Percentiles rank a stretch among this genome's conserved stretches.
Conservation (phyloP, 2,888 invertebrate species). For the Galerucella pusilla region DNA sequence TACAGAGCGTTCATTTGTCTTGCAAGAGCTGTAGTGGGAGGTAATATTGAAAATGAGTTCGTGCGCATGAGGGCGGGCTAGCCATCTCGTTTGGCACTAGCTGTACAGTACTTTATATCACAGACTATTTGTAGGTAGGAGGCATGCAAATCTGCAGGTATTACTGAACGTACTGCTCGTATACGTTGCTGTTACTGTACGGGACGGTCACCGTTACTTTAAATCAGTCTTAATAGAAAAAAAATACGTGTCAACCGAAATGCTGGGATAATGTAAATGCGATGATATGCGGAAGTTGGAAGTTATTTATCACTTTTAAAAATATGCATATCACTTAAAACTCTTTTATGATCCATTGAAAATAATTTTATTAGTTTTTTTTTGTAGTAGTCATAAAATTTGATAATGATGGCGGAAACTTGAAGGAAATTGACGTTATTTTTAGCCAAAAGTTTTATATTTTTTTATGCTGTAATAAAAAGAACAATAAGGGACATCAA, state of each 20-base stretch:
- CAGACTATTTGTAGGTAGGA: too few species aligned
- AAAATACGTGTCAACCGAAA: background rate
- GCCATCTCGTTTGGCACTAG: too few species aligned
- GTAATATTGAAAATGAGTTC: too few species aligned
- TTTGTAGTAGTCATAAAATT: background rate
- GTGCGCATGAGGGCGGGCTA: too few species aligned
- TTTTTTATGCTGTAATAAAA: background rate
- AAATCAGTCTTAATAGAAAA: background rate
- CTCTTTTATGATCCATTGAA: constrained; percentile 23
- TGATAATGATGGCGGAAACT: background rate
- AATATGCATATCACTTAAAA: constrained; percentile 16
- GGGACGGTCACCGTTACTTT: too few species aligned
- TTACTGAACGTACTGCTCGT: too few species aligned
- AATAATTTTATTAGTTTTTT: constrained; percentile 14
- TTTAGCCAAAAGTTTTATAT: background rate
- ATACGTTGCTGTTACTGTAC: too few species aligned
- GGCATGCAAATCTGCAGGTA: too few species aligned
- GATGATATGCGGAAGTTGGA: constrained; percentile 24
- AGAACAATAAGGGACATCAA: background rate
- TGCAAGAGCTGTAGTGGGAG: too few species aligned
- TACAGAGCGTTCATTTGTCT: too few species aligned
- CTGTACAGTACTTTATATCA: too few species aligned
- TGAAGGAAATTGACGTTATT: background rate
- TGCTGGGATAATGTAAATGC: constrained; percentile 19
- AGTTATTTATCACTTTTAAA: constrained; percentile 26